Evolutionary conservation across 2,113 vertebrate species (phyloP).

Genomic region (Capricornis sumatraensis): DNA sequence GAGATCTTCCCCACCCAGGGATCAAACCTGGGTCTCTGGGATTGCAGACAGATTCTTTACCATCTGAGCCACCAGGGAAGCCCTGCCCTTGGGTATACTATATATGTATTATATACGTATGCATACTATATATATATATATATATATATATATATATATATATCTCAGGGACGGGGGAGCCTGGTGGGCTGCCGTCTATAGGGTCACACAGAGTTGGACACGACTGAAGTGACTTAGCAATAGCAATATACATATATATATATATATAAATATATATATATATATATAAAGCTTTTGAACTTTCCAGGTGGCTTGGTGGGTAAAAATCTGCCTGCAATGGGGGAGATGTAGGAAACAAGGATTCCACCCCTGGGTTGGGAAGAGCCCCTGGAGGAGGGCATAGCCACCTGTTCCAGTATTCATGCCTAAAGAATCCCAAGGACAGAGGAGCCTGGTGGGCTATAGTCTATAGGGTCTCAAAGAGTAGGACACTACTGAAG

Average conservation of each 20-base stretch:
- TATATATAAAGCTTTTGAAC: neutral
- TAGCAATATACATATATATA: neutral
- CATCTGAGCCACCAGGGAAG: neutral
- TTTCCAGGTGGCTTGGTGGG: accelerated
- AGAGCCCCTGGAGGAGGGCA: neutral
- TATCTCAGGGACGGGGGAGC: too few relatives aligned
- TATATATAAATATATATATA: too few relatives aligned
- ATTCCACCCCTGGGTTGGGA: neutral
- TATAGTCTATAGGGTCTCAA: neutral
- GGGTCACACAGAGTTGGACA: too few relatives aligned
- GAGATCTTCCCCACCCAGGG: neutral
- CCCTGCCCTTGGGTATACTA: neutral
- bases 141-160: neutral
- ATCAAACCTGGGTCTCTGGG: neutral
- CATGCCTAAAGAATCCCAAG: neutral
- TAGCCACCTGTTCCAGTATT: neutral
- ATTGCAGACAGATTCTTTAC: neutral
- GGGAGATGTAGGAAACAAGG: neutral
- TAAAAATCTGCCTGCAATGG: neutral
- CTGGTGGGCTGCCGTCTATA: too few relatives aligned
- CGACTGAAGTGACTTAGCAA: too few relatives aligned
- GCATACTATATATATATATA: neutral
- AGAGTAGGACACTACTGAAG: neutral
- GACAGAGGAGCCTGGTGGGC: neutral
- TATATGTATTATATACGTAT: neutral